Percentiles rank a stretch among this genome's conserved stretches.
Conservation (phyloP, 2,888 invertebrate species). For the Drosophila falleni region DNA sequence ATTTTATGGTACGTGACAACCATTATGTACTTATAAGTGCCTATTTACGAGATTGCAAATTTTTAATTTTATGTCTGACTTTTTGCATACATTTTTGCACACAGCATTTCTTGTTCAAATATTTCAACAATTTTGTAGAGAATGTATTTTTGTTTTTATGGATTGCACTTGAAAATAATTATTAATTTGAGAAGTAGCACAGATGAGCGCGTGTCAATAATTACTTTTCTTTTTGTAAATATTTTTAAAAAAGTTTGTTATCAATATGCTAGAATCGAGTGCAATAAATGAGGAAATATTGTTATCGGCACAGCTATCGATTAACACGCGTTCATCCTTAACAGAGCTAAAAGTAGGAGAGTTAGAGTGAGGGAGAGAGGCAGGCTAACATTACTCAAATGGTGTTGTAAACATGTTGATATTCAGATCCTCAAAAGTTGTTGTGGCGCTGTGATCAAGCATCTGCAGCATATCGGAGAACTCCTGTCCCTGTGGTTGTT, state of each 20-base stretch:
- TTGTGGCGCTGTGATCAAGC: slow-evolving; percentile 93
- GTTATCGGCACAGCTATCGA: background rate
- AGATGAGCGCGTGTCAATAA: slow-evolving; percentile 30
- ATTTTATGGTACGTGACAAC: slow-evolving; percentile 68
- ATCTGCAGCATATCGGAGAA: slow-evolving; percentile 97
- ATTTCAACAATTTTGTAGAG: slow-evolving; percentile 67
- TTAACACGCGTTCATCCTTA: slow-evolving; percentile 36
- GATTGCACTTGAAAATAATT: slow-evolving; percentile 67
- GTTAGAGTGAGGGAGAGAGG: background rate
- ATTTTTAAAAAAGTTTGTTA: background rate
- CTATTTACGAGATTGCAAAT: slow-evolving; percentile 74
- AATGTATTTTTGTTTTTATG: slow-evolving; percentile 36
- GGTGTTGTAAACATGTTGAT: slow-evolving; percentile 95
- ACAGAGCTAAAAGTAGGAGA: slow-evolving; percentile 1
- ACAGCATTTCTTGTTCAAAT: slow-evolving; percentile 44
- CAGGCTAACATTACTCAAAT: slow-evolving; percentile 87
- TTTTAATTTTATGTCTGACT: slow-evolving; percentile 55
- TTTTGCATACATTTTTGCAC: slow-evolving; percentile 27
- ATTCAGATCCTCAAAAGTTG: slow-evolving; percentile 95
- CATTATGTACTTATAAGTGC: slow-evolving; percentile 75
- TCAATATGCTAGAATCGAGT: background rate
- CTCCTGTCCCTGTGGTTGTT: slow-evolving; percentile 90
- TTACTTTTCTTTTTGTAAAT: background rate
- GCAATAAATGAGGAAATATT: slow-evolving; percentile 3
- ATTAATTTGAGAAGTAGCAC: slow-evolving; percentile 24